These are phyloP conservation scores for Hecatera dysodea DNA, from an alignment of 2,888 invertebrate genomes.

Conservation along the genomic window DNA sequence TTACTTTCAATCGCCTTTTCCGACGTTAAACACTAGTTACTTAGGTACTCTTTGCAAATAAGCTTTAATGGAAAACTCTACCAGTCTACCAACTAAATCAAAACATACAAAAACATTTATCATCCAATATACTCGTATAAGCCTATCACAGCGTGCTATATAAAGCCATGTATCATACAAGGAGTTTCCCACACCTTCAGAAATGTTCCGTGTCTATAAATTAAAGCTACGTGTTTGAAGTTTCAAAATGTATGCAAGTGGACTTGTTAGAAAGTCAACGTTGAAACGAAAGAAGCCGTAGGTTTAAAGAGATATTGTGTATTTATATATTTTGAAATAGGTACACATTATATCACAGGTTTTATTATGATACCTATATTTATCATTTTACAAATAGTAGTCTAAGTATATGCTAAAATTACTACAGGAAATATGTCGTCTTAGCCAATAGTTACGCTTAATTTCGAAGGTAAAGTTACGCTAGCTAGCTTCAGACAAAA, in stretches of 20 bases:
- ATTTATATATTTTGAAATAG: constrained; percentile 34
- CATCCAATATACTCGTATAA: neutral
- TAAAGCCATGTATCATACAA: constrained; percentile 6
- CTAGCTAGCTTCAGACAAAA: no score
- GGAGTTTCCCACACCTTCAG: constrained; percentile 28
- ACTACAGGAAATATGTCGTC: neutral
- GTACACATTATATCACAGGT: constrained; percentile 3
- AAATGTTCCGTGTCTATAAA: neutral
- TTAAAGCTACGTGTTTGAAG: constrained; percentile 4
- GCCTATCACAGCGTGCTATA: neutral
- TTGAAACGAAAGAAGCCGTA: constrained; percentile 39
- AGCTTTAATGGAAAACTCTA: no score
- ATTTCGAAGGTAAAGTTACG: no score
- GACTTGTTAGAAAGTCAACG: constrained; percentile 51
- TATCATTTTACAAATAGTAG: constrained; percentile 1
- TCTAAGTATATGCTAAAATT: neutral
- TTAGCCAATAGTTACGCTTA: no score
- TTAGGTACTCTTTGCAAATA: no score
- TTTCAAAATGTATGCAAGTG: constrained; percentile 42
- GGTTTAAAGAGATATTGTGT: constrained; percentile 30
- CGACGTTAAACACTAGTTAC: no score
- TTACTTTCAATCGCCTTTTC: no score
- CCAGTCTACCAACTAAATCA: neutral
- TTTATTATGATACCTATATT: constrained; percentile 15
- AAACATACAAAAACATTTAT: neutral